phyloP scores from a whole-genome alignment of 2,113 vertebrate species.

The Siphamia tubifer region DNA sequence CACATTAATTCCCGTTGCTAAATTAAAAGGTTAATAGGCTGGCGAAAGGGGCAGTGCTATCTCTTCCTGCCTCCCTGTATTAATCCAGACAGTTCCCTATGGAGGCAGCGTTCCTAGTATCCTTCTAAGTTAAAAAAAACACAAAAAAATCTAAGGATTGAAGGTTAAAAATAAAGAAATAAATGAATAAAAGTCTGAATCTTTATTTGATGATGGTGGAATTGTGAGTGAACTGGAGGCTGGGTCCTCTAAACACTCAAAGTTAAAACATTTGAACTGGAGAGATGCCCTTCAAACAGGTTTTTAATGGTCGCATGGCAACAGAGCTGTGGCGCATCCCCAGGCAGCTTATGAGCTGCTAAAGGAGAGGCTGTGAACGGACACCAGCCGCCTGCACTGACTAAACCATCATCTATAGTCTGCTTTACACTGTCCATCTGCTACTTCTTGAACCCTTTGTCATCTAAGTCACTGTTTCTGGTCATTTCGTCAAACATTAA shows the following conservation, averaged over 20 bases:
- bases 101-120: constrained; percentile 43
- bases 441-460: too few relatives aligned
- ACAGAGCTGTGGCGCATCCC: constrained; percentile 47
- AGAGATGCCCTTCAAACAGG: constrained; percentile 43
- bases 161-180: background rate
- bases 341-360: constrained; percentile 33
- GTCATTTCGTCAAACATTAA: too few relatives aligned
- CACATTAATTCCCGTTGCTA: constrained; percentile 70
- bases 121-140: background rate
- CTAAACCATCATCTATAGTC: background rate
- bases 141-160: background rate
- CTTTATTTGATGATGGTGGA: constrained; percentile 22
- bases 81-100: constrained; percentile 40
- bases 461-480: too few relatives aligned
- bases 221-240: constrained; percentile 14
- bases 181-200: constrained; percentile 12
- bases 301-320: constrained; percentile 64
- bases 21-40: constrained; percentile 75
- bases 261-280: constrained; percentile 52
- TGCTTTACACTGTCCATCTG: too few relatives aligned
- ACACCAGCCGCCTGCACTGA: constrained; percentile 38
- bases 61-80: constrained; percentile 38
- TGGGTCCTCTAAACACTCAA: constrained; percentile 34
- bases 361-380: constrained; percentile 46
- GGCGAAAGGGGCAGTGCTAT: constrained; percentile 33